Evolutionary conservation across 2,888 invertebrate species (phyloP).

Genomic region (Leptarthrus brevirostris): DNA sequence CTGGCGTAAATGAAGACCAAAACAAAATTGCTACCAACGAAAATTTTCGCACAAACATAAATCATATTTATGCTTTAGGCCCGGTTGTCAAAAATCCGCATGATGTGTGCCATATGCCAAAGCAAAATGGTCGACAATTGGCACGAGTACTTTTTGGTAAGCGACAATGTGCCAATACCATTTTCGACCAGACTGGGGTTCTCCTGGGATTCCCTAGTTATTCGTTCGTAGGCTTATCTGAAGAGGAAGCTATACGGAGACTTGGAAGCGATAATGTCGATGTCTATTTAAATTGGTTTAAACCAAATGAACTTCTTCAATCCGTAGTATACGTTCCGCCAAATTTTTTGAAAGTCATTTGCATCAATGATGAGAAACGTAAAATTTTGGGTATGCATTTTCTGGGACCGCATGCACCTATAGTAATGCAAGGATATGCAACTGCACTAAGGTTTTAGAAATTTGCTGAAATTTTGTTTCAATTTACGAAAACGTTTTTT

Average conservation of each 20-base stretch:
- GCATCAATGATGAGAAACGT: slow-evolving; percentile 1
- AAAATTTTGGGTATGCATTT: slow-evolving; percentile 49
- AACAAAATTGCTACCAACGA: slow-evolving; percentile 34
- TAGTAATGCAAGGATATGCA: slow-evolving; percentile 47
- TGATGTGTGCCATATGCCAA: background rate
- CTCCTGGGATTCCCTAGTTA: slow-evolving; percentile 32
- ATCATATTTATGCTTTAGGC: slow-evolving; percentile 33
- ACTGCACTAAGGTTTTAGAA: slow-evolving; percentile 25
- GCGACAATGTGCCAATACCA: background rate
- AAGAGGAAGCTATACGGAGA: slow-evolving; percentile 26
- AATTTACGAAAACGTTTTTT: background rate
- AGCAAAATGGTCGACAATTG: slow-evolving; percentile 45
- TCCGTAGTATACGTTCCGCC: background rate
- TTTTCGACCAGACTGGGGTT: slow-evolving; percentile 29
- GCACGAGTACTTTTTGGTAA: slow-evolving; percentile 12
- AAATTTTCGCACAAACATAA: slow-evolving; percentile 29
- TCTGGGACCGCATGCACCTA: slow-evolving; percentile 27
- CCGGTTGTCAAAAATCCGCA: background rate
- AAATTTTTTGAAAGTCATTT: slow-evolving; percentile 44
- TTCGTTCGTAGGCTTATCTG: slow-evolving; percentile 35
- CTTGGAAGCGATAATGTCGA: slow-evolving; percentile 31
- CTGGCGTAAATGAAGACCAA: background rate
- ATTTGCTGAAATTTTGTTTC: background rate
- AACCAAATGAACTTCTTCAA: background rate
- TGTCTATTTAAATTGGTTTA: background rate